Percentiles rank a stretch among this genome's conserved stretches.
phyloP scores from a whole-genome alignment of 2,888 invertebrate genomes.

The Cheiracanthium punctorium region DNA sequence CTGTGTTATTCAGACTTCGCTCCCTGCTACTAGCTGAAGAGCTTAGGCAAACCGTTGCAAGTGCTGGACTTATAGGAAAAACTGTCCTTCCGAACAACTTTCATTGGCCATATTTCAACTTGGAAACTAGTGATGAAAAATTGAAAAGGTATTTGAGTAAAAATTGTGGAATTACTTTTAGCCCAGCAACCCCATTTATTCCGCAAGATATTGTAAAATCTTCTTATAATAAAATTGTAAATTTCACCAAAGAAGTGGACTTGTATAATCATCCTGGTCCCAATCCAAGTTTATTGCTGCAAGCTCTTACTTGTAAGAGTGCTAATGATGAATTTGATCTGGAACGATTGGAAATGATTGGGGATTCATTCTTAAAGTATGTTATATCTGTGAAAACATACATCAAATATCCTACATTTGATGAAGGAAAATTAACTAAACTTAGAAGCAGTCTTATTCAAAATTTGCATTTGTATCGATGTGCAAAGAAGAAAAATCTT shows the following conservation, averaged over 20 bases:
- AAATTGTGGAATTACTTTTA: neutral
- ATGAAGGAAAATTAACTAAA: constrained; percentile 98
- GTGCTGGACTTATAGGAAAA: constrained; percentile 78
- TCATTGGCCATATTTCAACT: constrained; percentile 72
- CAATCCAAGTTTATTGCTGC: constrained; percentile 72
- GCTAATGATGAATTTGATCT: constrained; percentile 86
- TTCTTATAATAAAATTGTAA: constrained; percentile 27
- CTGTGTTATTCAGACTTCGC: constrained; percentile 86
- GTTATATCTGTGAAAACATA: constrained; percentile 98
- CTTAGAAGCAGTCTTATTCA: constrained; percentile 94
- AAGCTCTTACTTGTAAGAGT: constrained; percentile 84
- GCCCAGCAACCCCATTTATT: neutral
- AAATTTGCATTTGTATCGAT: constrained; percentile 91
- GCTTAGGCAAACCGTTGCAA: constrained; percentile 80
- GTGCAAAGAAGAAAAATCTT: constrained; percentile 91
- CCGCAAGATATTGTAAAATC: constrained; percentile 40
- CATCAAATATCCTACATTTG: constrained; percentile 94
- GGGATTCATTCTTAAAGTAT: constrained; percentile 90
- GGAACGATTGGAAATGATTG: constrained; percentile 90
- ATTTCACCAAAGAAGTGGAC: constrained; percentile 33
- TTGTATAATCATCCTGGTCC: constrained; percentile 28
- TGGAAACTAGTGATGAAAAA: constrained; percentile 73
- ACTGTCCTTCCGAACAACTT: constrained; percentile 6
- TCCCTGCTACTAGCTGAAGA: constrained; percentile 85
- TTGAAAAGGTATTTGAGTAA: constrained; percentile 18